A percentile compares a stretch with the other conserved stretches of the same genome.
These are phyloP conservation scores for Zonitis immaculata DNA, from an alignment of 2,888 invertebrate species.

Conservation along the genomic window DNA sequence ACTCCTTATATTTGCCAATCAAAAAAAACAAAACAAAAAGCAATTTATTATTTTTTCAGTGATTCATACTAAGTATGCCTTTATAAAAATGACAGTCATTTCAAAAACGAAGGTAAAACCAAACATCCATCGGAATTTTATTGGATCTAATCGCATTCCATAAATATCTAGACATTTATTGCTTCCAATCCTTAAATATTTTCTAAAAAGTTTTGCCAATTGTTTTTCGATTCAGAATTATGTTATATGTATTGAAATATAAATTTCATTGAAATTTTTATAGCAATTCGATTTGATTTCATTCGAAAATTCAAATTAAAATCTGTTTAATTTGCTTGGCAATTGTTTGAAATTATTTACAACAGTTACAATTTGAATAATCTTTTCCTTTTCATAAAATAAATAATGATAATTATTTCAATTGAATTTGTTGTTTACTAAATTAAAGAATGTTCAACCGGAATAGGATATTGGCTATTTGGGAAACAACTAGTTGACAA, in stretches of 20 bases:
- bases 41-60: neutral
- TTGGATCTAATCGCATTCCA: constrained; percentile 4
- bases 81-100: neutral
- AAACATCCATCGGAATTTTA: neutral
- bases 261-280: neutral
- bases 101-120: neutral
- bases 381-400: no score
- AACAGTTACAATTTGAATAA: constrained; percentile 10
- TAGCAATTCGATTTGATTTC: no score
- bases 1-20: no score
- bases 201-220: neutral
- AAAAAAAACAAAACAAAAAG: no score
- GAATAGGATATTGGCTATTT: constrained; percentile 4
- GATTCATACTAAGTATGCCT: neutral
- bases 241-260: neutral
- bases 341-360: neutral
- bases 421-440: no score
- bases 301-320: no score
- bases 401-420: no score
- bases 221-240: neutral
- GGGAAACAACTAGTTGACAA: constrained; percentile 4
- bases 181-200: constrained; percentile 1
- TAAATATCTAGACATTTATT: constrained; percentile 6
- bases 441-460: no score
- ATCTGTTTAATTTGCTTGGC: no score